Evolutionary conservation across 2,113 vertebrate genomes (phyloP), one percentile per base, ranked within the genome.

Genomic region (Engystomops pustulosus): DNA sequence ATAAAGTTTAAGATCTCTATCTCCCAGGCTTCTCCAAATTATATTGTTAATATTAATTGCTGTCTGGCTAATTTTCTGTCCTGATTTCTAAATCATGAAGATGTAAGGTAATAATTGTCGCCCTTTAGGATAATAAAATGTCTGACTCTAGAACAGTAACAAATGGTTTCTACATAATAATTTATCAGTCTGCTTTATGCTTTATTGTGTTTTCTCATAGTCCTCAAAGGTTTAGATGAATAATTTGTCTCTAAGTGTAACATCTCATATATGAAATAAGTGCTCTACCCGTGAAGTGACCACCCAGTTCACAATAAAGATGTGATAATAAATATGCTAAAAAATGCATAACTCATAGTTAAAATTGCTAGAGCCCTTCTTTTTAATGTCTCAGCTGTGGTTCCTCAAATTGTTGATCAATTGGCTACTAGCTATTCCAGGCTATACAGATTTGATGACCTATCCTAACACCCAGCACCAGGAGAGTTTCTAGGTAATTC

Each of bases 131-230:
- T 36, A 55, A 81, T 53, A 38, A 38, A 55, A 44, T 41, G 80
- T 65, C 65, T 81, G 47, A 25, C 32, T 81, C 32, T 72, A 45
- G 20, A 81, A 70, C 49, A 71, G 25, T 55, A 81, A 71, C 44
- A 32, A 60, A 60, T 41, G 34, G 14, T 77, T 15, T 41, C 53
- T 25, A 38, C 51, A 55, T 53, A n/a, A 76, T 25, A 5, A 71
- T 27, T 72, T 72, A 32, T 65, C 62, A 67, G n/a, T 41, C 38
- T 7, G 30, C 8, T 65, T 18, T 10, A 1, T 67, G 30, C 9
- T 67, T 67, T 36, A 49, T 74, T 30, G n/a, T 41, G 7, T 41
- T 60, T 58, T 78, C 75, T 78, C 53, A 78, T 78, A 41, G 36
- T 27, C 51, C 34, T 12, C 58, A 58, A 78, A 51, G 25, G 15